Evolutionary conservation across 1,140 invertebrate genomes (phyloP), one percentile per base, ranked within the genome.

Genomic region (Drosophila triauraria): DNA sequence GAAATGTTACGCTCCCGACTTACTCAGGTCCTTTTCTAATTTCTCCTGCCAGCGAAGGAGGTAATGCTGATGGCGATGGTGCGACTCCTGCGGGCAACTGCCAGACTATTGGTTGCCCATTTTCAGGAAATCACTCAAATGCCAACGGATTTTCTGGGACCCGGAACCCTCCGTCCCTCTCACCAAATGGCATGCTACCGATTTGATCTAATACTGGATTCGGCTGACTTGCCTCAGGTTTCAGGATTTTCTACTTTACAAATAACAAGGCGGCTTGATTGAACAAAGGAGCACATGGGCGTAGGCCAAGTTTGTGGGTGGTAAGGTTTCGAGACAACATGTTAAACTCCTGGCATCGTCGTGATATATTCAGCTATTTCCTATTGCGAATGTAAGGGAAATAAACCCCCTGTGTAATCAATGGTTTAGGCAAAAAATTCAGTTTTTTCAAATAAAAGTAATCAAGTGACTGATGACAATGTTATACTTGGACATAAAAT

Each of bases 1-100:
- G 85, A 88, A 88, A 88, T 84, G 84, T 80, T 78, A 75, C 76
- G 53, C 59, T 60, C 69, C 57, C 56, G 50, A 62, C 48, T 74
- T 72, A 77, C 72, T 72, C 58, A 61, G 40, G 64, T 69, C 44
- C 40, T 59, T 70, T 70, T 51, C 47, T 17, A 57, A 71, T 62
- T 71, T 56, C 46, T 58, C 20, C 47, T 72, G 71, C 70, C 72
- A 84, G 78, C 20, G 75, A 84, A 78, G 75, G 53, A 70, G 75
- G 71, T 40, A 43, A 57, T 44, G 59, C 50, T 40, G 62, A 69
- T 70, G 38, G 15, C 46, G 20, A 10, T 35, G 42, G 42, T 57
- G 10, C 42, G 27, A 38, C 27, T 10, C 25, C 27, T 27, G 27
- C 10, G 7, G 40, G 51, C 5, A n/a, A 58, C 53, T 40, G 53